phyloP scores from a whole-genome alignment of 2,113 vertebrate species.

The Anser brachyrhynchus region DNA sequence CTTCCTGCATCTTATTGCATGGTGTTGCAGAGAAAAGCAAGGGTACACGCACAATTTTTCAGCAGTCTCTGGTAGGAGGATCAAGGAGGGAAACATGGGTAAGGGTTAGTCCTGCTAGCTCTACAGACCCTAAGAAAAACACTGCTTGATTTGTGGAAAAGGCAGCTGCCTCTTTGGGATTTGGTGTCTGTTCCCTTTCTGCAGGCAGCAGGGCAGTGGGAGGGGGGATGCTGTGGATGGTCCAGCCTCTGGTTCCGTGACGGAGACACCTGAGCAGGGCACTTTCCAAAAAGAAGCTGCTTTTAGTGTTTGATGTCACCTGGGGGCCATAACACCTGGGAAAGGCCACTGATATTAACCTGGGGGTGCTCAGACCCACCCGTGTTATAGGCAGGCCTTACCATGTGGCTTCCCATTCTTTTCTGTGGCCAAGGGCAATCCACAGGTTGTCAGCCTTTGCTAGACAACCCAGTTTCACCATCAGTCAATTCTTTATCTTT shows the following conservation, averaged over 20 bases:
- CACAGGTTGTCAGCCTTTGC: background rate
- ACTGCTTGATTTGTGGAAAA: background rate
- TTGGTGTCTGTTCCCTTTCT: background rate
- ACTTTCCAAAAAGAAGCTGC: background rate
- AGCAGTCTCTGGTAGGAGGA: background rate
- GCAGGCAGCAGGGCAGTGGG: background rate
- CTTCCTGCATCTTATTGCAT: background rate
- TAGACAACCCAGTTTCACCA: background rate
- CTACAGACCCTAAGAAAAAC: background rate
- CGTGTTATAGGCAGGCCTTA: background rate
- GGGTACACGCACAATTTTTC: background rate
- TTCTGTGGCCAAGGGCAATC: background rate
- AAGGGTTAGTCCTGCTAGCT: background rate
- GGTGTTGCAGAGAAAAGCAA: background rate
- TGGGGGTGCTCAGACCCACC: background rate
- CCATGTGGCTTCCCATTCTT: accelerated
- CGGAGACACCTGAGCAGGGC: background rate
- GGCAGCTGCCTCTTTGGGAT: background rate
- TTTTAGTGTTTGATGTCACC: background rate
- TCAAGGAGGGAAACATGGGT: background rate
- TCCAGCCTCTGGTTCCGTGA: background rate
- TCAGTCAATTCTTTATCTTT: background rate
- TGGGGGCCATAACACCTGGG: background rate
- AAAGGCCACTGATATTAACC: background rate
- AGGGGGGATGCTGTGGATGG: background rate